Evolutionary conservation across 2,888 invertebrate species (phyloP).

Genomic region (Coremacera marginata): DNA sequence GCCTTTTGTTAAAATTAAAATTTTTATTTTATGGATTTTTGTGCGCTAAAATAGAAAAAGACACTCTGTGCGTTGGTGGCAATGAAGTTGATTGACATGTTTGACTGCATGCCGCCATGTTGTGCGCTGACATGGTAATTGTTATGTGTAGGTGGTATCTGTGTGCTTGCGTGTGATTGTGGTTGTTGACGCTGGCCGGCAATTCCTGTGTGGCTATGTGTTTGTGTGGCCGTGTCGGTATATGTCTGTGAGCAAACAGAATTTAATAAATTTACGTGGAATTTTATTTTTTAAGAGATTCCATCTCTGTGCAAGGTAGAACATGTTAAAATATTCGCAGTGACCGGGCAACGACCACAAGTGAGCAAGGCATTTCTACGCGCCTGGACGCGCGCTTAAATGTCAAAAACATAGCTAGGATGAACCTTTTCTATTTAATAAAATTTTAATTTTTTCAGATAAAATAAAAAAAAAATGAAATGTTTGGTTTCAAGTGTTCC

Average conservation of each 20-base stretch:
- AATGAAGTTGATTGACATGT: slow-evolving; percentile 19
- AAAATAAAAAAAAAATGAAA: background rate
- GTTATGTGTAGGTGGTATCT: background rate
- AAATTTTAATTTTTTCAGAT: slow-evolving; percentile 19
- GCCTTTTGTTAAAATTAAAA: no score
- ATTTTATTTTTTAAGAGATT: slow-evolving; percentile 7
- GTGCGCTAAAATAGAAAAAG: no score
- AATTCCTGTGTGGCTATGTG: background rate
- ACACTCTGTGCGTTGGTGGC: no score
- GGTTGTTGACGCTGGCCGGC: background rate
- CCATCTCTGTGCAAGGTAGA: background rate
- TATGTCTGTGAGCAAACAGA: background rate
- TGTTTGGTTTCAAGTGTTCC: background rate
- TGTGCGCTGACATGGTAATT: slow-evolving; percentile 7
- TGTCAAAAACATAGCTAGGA: slow-evolving; percentile 25
- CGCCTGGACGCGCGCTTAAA: slow-evolving; percentile 17
- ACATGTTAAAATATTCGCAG: slow-evolving; percentile 5
- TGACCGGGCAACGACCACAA: slow-evolving; percentile 1
- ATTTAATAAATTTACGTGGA: slow-evolving; percentile 8
- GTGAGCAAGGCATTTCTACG: background rate
- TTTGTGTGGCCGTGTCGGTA: background rate
- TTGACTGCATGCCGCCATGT: slow-evolving; percentile 15
- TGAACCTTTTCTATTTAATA: slow-evolving; percentile 9
- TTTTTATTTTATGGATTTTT: no score
- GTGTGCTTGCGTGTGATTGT: background rate